Conservation (phyloP, 2,888 invertebrate species). For the Pyralis farinalis region DNA sequence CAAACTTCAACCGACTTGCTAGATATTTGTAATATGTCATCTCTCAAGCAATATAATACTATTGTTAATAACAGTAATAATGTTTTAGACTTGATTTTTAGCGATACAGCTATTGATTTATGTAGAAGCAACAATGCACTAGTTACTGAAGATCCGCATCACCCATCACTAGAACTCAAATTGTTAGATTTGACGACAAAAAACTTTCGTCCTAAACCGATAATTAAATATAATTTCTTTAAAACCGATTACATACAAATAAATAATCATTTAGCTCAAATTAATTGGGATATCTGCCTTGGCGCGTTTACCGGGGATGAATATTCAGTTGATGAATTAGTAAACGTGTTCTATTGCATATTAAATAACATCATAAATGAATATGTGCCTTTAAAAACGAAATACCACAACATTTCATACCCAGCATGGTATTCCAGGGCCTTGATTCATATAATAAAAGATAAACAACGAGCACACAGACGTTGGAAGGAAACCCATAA, state of each 20-base stretch:
- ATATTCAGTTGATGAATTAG: background rate
- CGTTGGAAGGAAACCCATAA: slow-evolving; percentile 6
- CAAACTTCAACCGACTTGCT: too few relatives aligned
- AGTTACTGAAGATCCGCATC: too few relatives aligned
- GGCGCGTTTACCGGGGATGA: background rate
- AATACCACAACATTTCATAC: background rate
- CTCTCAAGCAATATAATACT: too few relatives aligned
- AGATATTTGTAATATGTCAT: too few relatives aligned
- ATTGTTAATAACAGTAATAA: too few relatives aligned
- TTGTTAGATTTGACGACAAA: too few relatives aligned
- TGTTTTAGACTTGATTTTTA: too few relatives aligned
- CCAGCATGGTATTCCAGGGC: slow-evolving; percentile 1
- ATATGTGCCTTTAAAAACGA: background rate
- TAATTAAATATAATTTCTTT: background rate
- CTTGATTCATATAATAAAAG: background rate
- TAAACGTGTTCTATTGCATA: background rate
- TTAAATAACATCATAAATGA: background rate
- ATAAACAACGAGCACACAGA: slow-evolving; percentile 5
- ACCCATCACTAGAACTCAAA: too few relatives aligned
- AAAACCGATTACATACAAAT: background rate
- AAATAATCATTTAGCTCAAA: background rate
- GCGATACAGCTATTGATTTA: too few relatives aligned
- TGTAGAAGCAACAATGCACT: too few relatives aligned
- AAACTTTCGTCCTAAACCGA: background rate
- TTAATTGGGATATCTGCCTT: background rate